These are phyloP conservation scores for Campodea augens DNA, from an alignment of 1,140 invertebrate species.

Conservation along the genomic window DNA sequence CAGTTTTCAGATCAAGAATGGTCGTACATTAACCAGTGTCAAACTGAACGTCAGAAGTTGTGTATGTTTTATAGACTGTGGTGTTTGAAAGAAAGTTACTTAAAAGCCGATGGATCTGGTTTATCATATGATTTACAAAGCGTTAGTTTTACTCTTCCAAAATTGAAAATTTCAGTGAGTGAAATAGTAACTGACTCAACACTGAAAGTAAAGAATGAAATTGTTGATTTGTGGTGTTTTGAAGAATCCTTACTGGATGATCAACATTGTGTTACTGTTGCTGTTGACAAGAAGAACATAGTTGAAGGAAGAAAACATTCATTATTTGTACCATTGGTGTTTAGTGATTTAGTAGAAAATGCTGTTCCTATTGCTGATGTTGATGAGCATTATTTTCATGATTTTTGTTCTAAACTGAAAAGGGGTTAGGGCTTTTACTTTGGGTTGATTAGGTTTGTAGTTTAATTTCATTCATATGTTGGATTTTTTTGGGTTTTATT, in stretches of 20 bases:
- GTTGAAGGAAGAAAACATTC: conserved; percentile 2
- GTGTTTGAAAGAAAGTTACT: conserved; percentile 90
- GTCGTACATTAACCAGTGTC: conserved; percentile 38
- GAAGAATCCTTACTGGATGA: conserved; percentile 68
- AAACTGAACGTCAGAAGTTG: conserved; percentile 34
- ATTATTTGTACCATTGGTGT: conserved; percentile 20
- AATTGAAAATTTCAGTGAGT: conserved; percentile 25
- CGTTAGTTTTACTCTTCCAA: conserved; percentile 49
- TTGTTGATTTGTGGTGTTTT: conserved; percentile 53
- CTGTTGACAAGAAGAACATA: conserved; percentile 20
- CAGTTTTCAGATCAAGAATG: conserved; percentile 67
- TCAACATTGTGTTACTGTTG: conserved; percentile 62
- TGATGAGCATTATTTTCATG: conserved; percentile 32
- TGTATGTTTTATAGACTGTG: conserved; percentile 68
- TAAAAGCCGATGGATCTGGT: conserved; percentile 75
- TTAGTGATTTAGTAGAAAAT: conserved; percentile 33
- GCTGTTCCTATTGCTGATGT: conserved; percentile 27
- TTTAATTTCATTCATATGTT: no score
- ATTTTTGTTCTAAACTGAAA: conserved; percentile 28
- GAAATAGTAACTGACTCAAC: conserved; percentile 39
- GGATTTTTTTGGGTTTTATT: no score
- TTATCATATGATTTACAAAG: conserved; percentile 53
- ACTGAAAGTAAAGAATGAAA: conserved; percentile 38
- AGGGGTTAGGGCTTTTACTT: no score
- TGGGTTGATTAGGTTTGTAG: no score